Base-by-base conservation (phyloP, 2,113 vertebrate genomes). In the Otolemur garnettii region DNA sequence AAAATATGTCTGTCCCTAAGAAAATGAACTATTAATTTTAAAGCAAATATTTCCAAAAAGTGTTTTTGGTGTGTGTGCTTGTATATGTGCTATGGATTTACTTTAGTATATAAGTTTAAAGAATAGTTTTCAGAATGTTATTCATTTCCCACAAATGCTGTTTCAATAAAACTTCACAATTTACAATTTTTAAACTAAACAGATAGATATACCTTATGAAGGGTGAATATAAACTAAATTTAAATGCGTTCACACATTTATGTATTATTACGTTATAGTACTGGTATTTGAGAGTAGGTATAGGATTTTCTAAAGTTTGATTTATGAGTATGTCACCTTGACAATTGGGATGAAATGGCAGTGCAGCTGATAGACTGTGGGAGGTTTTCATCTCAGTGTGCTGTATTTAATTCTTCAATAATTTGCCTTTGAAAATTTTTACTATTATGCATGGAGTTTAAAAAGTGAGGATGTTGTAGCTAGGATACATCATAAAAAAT, bases 91-190 rank as follows among this genome's bases (percentile, higher is more conserved):
- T 68, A 15, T 83, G 62, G 38, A 2, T 85, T 78, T 88, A 92
- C 72, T 94, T 97, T 77, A 90, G 3, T 18, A 80, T 24, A 22
- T 94, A 74, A 2, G 1, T 21, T 19, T 75, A 30, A 95, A 82
- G 81, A 42, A 64, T 81, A 35, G 21, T 42, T 87, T 95, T 93
- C 2, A 33, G 1, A 59, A 90, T 72, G 66, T 60, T 14, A 68
- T 92, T 50, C 13, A 68, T 94, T 97, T 88, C 45, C 12, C 22
- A 94, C 2, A 93, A 91, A 59, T 92, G 14, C 7, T 86, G 7
- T 62, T 80, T 91, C 91, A 81, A 83, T 83, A 35, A 91, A 10
- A 14, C 74, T 79, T 93, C 96, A 91, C 13, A 80, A 78, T 74
- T 93, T 69, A 95, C 66, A 12, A 84, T 92, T 78, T 74, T 96